Percentiles rank a stretch among this genome's conserved stretches.
Evolutionary conservation across 2,888 invertebrate species (phyloP).

Genomic region (Euzophera pinguis): DNA sequence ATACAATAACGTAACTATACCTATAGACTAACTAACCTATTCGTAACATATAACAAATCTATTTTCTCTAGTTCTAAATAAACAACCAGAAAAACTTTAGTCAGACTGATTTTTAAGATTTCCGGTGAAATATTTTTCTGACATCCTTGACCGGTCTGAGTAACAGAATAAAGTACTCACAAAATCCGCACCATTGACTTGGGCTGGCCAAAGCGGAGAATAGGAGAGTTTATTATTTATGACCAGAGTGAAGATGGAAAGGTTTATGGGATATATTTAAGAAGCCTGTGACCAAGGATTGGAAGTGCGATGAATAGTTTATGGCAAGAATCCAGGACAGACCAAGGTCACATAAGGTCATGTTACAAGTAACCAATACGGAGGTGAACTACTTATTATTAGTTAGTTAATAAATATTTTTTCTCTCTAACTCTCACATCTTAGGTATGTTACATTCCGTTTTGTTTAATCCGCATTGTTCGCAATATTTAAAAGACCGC

Average conservation of each 20-base stretch:
- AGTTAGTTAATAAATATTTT: too few species aligned
- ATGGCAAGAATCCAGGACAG: background rate
- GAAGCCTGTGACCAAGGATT: background rate
- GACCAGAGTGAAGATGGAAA: conserved; percentile 6
- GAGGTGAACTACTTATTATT: too few species aligned
- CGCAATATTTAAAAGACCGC: too few species aligned
- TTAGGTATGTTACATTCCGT: too few species aligned
- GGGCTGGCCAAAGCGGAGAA: conserved; percentile 5
- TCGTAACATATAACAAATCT: too few species aligned
- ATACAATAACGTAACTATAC: too few species aligned
- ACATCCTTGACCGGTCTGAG: background rate
- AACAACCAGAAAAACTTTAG: too few species aligned
- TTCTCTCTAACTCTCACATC: too few species aligned
- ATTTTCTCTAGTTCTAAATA: too few species aligned
- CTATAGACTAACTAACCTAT: too few species aligned
- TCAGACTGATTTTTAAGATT: background rate
- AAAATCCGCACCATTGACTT: conserved; percentile 10
- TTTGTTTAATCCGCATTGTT: too few species aligned
- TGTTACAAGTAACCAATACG: too few species aligned
- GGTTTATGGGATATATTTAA: conserved; percentile 9
- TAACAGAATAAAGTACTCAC: conserved; percentile 6
- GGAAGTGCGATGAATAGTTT: conserved; percentile 1
- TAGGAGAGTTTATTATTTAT: conserved; percentile 7
- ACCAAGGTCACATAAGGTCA: background rate
- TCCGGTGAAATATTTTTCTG: background rate